Conservation (phyloP, 2,888 invertebrate genomes). For the Aethes cnicana region DNA sequence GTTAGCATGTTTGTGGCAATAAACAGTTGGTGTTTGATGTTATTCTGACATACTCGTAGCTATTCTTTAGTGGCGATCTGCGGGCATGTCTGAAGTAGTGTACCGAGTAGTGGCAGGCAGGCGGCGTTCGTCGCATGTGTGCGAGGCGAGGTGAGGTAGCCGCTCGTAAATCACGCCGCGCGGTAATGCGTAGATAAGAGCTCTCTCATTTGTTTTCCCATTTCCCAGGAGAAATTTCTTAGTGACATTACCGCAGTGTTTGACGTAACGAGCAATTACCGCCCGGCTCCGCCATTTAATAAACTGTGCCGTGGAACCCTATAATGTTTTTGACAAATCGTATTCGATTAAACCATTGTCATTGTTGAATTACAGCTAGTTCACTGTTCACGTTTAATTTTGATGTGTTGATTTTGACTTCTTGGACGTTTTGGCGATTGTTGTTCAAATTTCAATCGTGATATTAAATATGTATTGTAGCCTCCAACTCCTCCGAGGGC, state of each 20-base stretch:
- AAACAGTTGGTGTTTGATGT: conserved; percentile 40
- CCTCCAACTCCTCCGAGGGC: too few relatives aligned
- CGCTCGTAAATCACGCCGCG: conserved; percentile 72
- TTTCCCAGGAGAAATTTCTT: conserved; percentile 77
- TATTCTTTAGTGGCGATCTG: too few relatives aligned
- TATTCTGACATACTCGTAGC: too few relatives aligned
- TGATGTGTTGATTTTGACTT: conserved; percentile 3
- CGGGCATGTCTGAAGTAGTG: too few relatives aligned
- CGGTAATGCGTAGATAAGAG: conserved; percentile 79
- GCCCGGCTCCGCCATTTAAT: conserved; percentile 26
- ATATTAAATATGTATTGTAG: too few relatives aligned
- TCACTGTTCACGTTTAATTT: background rate
- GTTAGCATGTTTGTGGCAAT: conserved; percentile 39
- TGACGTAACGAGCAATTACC: conserved; percentile 70
- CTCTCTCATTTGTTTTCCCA: conserved; percentile 79
- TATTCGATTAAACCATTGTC: conserved; percentile 13
- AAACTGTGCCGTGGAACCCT: conserved; percentile 16
- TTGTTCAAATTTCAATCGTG: conserved; percentile 7
- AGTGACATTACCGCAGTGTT: conserved; percentile 66
- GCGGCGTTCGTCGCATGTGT: conserved; percentile 57
- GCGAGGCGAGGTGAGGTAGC: too few relatives aligned
- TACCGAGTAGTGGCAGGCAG: too few relatives aligned
- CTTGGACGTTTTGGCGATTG: conserved; percentile 4
- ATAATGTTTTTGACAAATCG: conserved; percentile 23
- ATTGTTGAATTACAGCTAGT: conserved; percentile 1